Evolutionary conservation across 2,113 vertebrate species (phyloP).

Genomic region (Oncorhynchus mykiss): DNA sequence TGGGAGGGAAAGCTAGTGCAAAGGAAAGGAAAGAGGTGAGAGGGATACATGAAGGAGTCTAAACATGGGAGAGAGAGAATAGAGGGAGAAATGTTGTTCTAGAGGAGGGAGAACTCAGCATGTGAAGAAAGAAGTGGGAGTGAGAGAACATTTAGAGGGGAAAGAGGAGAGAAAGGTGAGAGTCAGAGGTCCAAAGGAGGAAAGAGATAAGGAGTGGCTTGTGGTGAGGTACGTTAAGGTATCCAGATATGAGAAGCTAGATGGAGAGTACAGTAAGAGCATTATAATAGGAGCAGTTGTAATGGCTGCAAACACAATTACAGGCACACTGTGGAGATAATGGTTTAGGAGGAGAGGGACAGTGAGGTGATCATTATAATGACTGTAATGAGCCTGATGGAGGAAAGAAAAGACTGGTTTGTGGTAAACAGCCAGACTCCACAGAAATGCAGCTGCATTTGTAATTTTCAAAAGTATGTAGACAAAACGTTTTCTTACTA

Average conservation of each 20-base stretch:
- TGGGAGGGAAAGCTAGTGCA: not conserved
- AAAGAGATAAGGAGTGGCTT: not conserved
- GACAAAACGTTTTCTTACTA: not conserved
- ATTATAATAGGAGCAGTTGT: not conserved
- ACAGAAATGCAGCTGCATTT: not conserved
- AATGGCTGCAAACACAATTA: slow-evolving; percentile 2
- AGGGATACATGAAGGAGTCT: not conserved
- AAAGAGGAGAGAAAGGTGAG: not conserved
- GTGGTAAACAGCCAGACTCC: not conserved
- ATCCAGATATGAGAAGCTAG: not conserved
- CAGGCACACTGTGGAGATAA: not conserved
- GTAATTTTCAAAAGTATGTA: not conserved
- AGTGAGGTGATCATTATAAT: not conserved
- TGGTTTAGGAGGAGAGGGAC: not conserved
- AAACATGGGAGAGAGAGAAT: not conserved
- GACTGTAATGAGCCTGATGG: not conserved
- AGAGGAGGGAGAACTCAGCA: not conserved
- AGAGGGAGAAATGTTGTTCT: not conserved
- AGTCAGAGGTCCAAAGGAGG: not conserved
- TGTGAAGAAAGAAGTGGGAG: not conserved
- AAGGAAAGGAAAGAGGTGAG: not conserved
- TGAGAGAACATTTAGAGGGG: not conserved
- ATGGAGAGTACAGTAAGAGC: not conserved
- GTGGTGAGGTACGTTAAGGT: not conserved
- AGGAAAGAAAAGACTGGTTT: not conserved